Percentiles rank a stretch among this genome's conserved stretches.
These are phyloP conservation scores for Agonopterix alstromeriana DNA, from an alignment of 2,888 invertebrate genomes.

Conservation along the genomic window DNA sequence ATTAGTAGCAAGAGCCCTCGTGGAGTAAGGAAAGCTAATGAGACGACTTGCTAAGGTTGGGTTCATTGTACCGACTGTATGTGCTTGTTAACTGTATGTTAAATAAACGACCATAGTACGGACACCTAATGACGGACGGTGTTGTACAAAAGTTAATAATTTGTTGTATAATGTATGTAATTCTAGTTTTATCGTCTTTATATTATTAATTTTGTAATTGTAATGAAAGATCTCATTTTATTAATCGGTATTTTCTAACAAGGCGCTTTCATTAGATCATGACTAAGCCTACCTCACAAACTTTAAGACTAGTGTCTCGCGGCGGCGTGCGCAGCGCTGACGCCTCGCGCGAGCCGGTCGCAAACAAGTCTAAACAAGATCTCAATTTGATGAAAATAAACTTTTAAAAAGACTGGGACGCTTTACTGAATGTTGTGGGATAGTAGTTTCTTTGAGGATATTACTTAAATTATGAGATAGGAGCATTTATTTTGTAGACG, in stretches of 20 bases:
- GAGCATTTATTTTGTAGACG: slow-evolving; percentile 63
- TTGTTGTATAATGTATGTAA: slow-evolving; percentile 74
- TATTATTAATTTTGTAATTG: slow-evolving; percentile 72
- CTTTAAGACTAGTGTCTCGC: slow-evolving; percentile 55
- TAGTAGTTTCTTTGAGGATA: slow-evolving; percentile 72
- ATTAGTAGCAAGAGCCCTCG: not conserved
- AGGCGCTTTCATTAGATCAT: slow-evolving; percentile 77
- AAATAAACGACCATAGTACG: slow-evolving; percentile 42
- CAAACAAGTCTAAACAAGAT: slow-evolving; percentile 73
- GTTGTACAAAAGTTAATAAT: slow-evolving; percentile 69
- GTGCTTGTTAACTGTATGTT: slow-evolving; percentile 52
- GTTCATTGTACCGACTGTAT: slow-evolving; percentile 68
- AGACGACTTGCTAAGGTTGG: slow-evolving; percentile 24
- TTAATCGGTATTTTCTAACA: slow-evolving; percentile 78
- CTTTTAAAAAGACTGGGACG: slow-evolving; percentile 76
- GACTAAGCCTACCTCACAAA: slow-evolving; percentile 77
- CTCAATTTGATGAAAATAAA: slow-evolving; percentile 77
- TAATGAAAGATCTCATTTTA: slow-evolving; percentile 78
- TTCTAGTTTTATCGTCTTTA: slow-evolving; percentile 71
- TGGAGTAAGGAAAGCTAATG: no score
- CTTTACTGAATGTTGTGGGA: slow-evolving; percentile 77
- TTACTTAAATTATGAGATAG: slow-evolving; percentile 74
- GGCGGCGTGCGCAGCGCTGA: slow-evolving; percentile 17
- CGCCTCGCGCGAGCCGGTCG: slow-evolving; percentile 40
- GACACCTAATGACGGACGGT: slow-evolving; percentile 47